Base-by-base conservation (phyloP, 2,113 vertebrate species). In the Neodontobutis hainanensis region DNA sequence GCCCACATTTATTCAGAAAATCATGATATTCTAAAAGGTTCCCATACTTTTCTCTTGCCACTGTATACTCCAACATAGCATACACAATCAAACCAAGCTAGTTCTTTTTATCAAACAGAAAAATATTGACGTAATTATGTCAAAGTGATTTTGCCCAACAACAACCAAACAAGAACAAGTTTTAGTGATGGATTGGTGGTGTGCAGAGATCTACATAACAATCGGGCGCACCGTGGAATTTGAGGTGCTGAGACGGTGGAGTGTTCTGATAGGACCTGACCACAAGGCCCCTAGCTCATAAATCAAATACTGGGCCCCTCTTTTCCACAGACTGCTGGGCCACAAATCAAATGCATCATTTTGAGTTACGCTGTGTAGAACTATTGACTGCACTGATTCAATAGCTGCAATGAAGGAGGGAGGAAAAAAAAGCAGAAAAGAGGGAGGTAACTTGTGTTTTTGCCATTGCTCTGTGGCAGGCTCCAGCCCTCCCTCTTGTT, bases 331-430 rank as follows among this genome's bases (percentile, higher is more conserved):
- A 45, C 40, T 57, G 73, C 83, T 55, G 77, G 66, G 80, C 78
- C 81, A 87, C 87, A 86, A 90, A 88, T 89, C 86, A 88, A 85
- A 89, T 68, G 75, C 84, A 86, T 83, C 82, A 85, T 83, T 88
- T 78, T 51, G 78, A 87, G 80, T 86, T 88, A 82, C 69, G 73
- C 73, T 70, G 83, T 81, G 84, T 70, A 72, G 80, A 79, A 77
- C 84, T 84, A 90, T 87, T 86, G 86, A 87, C 83, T 87, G 82
- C 77, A 73, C 68, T 85, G 82, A 88, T 85, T 88, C 83, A 85
- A 76, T 86, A 81, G 64, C 8, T 15, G 40, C 82, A 61, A 83
- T 80, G 66, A 85, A 83, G 60, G 58, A 66, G 63, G 36, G 51
- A 36, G 50, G 49, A 53, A 50, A 34, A 51, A 49, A 43, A 52